Evolutionary conservation across 2,113 vertebrate species (phyloP).

Genomic region (Blennius ocellaris): DNA sequence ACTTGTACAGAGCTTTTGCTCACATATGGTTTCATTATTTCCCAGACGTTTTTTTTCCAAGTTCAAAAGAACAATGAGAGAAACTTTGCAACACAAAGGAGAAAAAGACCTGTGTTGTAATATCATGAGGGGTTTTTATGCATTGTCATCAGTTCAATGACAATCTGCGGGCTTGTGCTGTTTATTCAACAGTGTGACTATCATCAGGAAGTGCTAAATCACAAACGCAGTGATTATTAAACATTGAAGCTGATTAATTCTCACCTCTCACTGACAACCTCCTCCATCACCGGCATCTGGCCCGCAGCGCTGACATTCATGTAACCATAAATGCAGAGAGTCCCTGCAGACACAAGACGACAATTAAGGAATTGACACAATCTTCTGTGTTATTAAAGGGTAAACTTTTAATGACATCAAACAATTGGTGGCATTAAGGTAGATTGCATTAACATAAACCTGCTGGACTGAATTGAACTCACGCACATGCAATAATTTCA

Average conservation of each 20-base stretch:
- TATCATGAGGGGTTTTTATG: too few relatives aligned
- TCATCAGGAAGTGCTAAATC: too few relatives aligned
- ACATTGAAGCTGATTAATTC: conserved; percentile 44
- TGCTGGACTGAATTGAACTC: neutral
- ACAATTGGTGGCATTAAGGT: neutral
- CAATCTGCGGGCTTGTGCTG: too few relatives aligned
- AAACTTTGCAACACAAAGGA: too few relatives aligned
- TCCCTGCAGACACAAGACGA: conserved; percentile 70
- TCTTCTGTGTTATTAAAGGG: conserved; percentile 15
- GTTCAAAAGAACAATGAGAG: too few relatives aligned
- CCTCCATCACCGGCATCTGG: conserved; percentile 95
- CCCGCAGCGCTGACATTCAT: conserved; percentile 86
- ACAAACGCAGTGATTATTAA: too few relatives aligned
- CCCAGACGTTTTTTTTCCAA: too few relatives aligned
- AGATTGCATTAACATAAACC: conserved; percentile 53
- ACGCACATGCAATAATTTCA: conserved; percentile 31
- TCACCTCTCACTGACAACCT: conserved; percentile 95
- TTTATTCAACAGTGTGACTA: too few relatives aligned
- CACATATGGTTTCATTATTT: too few relatives aligned
- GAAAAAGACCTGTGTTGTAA: too few relatives aligned
- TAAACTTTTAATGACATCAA: conserved; percentile 34
- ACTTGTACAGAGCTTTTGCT: too few relatives aligned
- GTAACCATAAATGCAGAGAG: conserved; percentile 84
- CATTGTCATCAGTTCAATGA: too few relatives aligned
- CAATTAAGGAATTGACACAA: conserved; percentile 12